Evolutionary conservation across 2,113 vertebrate species (phyloP).

Genomic region (Microcebus tavaratra): DNA sequence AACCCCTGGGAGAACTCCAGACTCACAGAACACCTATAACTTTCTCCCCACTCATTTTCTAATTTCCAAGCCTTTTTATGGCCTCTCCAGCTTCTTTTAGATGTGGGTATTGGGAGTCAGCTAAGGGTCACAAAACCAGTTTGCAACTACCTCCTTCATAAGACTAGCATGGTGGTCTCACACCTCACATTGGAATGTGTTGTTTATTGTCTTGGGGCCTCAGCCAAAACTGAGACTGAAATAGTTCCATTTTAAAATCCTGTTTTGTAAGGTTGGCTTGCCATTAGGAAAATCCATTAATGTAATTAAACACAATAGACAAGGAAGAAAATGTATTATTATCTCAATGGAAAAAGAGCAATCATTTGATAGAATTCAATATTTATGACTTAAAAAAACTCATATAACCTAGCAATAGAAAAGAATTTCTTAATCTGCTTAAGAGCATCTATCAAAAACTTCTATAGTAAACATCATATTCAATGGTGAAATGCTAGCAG

Average conservation of each 20-base stretch:
- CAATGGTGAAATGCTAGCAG: not conserved
- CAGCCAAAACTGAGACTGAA: slow-evolving; percentile 42
- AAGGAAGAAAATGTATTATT: slow-evolving; percentile 18
- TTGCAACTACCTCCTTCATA: slow-evolving; percentile 22
- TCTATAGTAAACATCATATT: not conserved
- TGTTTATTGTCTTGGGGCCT: slow-evolving; percentile 51
- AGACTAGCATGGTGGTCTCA: slow-evolving; percentile 43
- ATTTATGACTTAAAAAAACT: slow-evolving; percentile 20
- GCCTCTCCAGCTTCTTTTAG: not conserved
- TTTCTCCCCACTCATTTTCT: not conserved
- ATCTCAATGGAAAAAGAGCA: slow-evolving; percentile 31
- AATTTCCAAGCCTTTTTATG: slow-evolving; percentile 21
- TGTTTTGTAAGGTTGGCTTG: slow-evolving; percentile 44
- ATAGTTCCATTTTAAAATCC: slow-evolving; percentile 28
- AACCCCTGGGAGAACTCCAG: not conserved
- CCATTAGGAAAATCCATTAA: slow-evolving; percentile 36
- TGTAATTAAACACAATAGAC: slow-evolving; percentile 11
- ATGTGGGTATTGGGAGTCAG: not conserved
- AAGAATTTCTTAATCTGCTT: not conserved
- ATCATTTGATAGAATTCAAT: slow-evolving; percentile 32
- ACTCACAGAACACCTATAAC: not conserved
- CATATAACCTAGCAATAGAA: slow-evolving; percentile 36
- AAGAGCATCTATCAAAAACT: not conserved
- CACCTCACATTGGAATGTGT: slow-evolving; percentile 48
- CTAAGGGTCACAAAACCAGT: slow-evolving; percentile 46